Evolutionary conservation across 1,140 invertebrate species (phyloP), one percentile per base, ranked within the genome.

Genomic region (Reticulitermes speratus): DNA sequence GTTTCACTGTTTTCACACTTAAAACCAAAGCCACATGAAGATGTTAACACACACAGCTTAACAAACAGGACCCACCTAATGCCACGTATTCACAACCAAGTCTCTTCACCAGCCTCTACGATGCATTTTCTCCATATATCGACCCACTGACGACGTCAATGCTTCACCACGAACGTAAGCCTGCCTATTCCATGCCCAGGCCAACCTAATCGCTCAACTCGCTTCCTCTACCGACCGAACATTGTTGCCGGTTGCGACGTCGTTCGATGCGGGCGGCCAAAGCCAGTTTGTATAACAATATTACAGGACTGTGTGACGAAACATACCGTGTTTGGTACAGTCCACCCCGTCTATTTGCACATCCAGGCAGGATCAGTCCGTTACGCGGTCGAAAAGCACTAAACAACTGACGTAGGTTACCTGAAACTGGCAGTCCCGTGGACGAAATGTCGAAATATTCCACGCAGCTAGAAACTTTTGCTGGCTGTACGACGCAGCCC

Each of bases 131-230:
- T 52, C 44, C 44, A n/a, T 84, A 52, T 52, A 84, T 52, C 44
- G 44, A 32, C 44, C 44, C 45, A 84, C 45, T 8, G 83, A 12
- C 44, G 44, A 84, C 30, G 45, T 38, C 44, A 84, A 84, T 30
- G 45, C 45, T 52, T 84, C 25, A 30, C 83, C 30, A 25, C 44
- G 52, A 84, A 55, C 83, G 52, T 45, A 84, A 23, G 45, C 25
- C 83, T 52, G n/a, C 30, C 45, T 52, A 48, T 69, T 44, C 45
- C 44, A n/a, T 81, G 32, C 25, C 85, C 65, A 52, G 75, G 85
- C 85, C 52, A 48, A 82, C 85, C 65, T 85, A 85, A 65, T 85
- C 85, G 85, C 85, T 69, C 65, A 85, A 85, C 85, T 59, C 65
- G 85, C 45, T 59, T 55, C 52, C 65, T 84, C 83, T 52, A 52